These are phyloP conservation scores for Andrena trimmerana DNA, from an alignment of 2,888 invertebrate genomes.

Conservation along the genomic window DNA sequence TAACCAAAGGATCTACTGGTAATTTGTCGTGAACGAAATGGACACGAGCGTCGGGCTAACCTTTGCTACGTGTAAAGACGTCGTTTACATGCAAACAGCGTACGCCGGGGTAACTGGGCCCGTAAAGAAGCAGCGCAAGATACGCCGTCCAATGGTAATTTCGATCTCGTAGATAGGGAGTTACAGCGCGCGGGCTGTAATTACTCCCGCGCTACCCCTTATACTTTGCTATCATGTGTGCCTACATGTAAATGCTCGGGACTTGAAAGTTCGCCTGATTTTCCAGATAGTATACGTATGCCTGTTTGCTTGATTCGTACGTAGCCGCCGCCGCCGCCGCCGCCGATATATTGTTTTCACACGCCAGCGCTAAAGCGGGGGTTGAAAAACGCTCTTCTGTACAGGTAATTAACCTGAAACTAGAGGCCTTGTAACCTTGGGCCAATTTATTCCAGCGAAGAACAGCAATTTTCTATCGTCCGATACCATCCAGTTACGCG, in stretches of 20 bases:
- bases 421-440: conserved; percentile 39
- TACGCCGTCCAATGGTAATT: conserved; percentile 76
- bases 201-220: conserved; percentile 71
- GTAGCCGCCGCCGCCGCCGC: conserved; percentile 18
- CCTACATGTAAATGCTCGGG: conserved; percentile 61
- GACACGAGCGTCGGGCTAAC: conserved; percentile 69
- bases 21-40: conserved; percentile 72
- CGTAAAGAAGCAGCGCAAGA: conserved; percentile 78
- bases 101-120: conserved; percentile 71
- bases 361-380: conserved; percentile 50
- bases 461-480: conserved; percentile 34
- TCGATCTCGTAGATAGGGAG: conserved; percentile 77
- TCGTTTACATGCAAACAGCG: conserved; percentile 79
- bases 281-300: conserved; percentile 56
- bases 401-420: conserved; percentile 45
- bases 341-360: conserved; percentile 65
- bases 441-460: conserved; percentile 20
- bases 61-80: conserved; percentile 75
- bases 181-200: conserved; percentile 74
- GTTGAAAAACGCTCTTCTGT: conserved; percentile 14
- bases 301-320: conserved; percentile 48
- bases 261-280: conserved; percentile 67
- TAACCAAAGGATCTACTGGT: conserved; percentile 61
- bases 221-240: conserved; percentile 72
- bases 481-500: conserved; percentile 9